phyloP scores from a whole-genome alignment of 2,888 invertebrate species.

The Stenodera caucasica region DNA sequence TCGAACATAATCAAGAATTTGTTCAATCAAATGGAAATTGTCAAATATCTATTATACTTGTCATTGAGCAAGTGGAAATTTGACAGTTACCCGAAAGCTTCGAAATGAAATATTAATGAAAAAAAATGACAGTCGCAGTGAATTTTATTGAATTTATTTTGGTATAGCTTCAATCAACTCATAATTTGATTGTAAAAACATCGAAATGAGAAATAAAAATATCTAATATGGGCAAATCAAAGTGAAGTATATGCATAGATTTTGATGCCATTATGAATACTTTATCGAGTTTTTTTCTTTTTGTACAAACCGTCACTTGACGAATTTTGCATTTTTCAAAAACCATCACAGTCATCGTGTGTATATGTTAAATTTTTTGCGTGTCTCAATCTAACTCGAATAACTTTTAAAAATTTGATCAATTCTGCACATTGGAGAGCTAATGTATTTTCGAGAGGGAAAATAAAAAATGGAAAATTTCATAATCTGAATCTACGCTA shows the following conservation, averaged over 20 bases:
- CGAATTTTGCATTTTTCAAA: slow-evolving; percentile 7
- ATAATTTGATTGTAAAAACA: slow-evolving; percentile 2
- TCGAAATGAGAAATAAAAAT: background rate
- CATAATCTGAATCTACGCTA: background rate
- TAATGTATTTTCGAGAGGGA: slow-evolving; percentile 9
- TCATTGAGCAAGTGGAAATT: too few species aligned
- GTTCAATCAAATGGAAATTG: too few species aligned
- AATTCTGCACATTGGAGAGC: background rate
- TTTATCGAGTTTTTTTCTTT: background rate
- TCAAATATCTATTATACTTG: too few species aligned
- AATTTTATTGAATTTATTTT: background rate
- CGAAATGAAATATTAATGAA: background rate
- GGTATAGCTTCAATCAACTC: background rate
- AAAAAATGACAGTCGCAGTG: background rate
- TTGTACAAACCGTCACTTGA: background rate
- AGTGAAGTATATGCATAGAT: background rate
- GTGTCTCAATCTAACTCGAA: background rate
- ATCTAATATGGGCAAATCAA: too few species aligned
- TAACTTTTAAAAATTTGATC: slow-evolving; percentile 8
- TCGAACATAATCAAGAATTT: too few species aligned
- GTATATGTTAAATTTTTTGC: background rate
- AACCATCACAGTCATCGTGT: background rate
- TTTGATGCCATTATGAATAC: background rate
- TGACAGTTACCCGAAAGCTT: too few species aligned
- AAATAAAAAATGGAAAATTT: background rate